phyloP scores from a whole-genome alignment of 2,113 vertebrate genomes.

The Thunnus thynnus region DNA sequence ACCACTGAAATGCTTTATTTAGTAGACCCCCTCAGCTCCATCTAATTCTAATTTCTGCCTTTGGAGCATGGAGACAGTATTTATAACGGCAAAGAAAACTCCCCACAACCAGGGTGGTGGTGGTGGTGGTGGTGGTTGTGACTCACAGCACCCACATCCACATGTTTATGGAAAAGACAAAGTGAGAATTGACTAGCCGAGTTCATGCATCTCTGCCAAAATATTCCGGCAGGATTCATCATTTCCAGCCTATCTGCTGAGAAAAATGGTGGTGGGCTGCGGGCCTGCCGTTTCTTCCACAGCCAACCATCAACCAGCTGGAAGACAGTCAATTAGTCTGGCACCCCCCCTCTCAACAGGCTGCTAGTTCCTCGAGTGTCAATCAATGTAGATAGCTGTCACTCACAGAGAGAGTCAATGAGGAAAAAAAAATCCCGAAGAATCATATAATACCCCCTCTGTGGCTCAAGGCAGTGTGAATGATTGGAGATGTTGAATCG shows the following conservation, averaged over 20 bases:
- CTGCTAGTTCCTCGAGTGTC: slow-evolving; percentile 66
- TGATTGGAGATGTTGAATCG: slow-evolving; percentile 66
- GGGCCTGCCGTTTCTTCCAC: slow-evolving; percentile 41
- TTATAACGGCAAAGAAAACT: slow-evolving; percentile 49
- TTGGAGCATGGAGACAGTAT: slow-evolving; percentile 53
- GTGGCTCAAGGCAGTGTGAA: slow-evolving; percentile 66
- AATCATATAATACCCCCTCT: slow-evolving; percentile 63
- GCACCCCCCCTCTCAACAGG: slow-evolving; percentile 44
- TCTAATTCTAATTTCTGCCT: slow-evolving; percentile 67
- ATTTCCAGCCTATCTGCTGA: slow-evolving; percentile 45
- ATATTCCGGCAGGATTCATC: slow-evolving; percentile 40
- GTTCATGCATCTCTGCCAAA: slow-evolving; percentile 40
- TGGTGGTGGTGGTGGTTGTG: slow-evolving; percentile 15
- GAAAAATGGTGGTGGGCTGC: slow-evolving; percentile 39
- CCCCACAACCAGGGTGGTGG: slow-evolving; percentile 17
- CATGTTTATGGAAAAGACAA: slow-evolving; percentile 59
- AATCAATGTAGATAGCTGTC: slow-evolving; percentile 82
- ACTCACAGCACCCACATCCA: slow-evolving; percentile 35
- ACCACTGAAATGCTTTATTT: slow-evolving; percentile 76
- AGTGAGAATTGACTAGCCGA: slow-evolving; percentile 19
- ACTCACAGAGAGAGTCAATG: slow-evolving; percentile 68
- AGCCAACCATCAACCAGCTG: slow-evolving; percentile 71
- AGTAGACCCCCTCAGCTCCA: slow-evolving; percentile 60
- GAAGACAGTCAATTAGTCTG: slow-evolving; percentile 80
- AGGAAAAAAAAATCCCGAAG: slow-evolving; percentile 34